Conservation (phyloP, 2,797 vertebrate species). For the Dromococcyx pavoninus region DNA sequence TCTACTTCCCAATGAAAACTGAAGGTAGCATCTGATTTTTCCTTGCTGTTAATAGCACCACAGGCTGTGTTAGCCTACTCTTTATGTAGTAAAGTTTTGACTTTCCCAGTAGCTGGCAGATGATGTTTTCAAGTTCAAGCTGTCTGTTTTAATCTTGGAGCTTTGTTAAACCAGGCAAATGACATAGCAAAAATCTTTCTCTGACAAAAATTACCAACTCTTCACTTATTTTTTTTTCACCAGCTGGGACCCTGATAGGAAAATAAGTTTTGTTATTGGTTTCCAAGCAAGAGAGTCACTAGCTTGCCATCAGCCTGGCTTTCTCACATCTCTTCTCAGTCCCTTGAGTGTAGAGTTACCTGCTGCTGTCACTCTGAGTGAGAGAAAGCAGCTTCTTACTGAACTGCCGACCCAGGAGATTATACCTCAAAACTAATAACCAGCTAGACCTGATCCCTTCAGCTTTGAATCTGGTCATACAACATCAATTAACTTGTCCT, state of each 20-base stretch:
- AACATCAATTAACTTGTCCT: neutral
- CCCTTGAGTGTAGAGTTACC: neutral
- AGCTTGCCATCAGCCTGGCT: neutral
- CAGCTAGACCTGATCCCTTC: neutral
- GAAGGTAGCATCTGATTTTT: neutral
- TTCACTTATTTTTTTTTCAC: neutral
- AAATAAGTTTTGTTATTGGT: neutral
- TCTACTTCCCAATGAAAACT: neutral
- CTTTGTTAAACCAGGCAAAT: neutral
- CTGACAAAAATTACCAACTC: neutral
- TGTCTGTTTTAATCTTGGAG: neutral
- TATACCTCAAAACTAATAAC: neutral
- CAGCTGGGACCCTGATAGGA: neutral
- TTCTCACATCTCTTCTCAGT: neutral
- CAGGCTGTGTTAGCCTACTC: neutral
- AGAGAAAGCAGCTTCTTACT: neutral
- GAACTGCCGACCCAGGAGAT: neutral
- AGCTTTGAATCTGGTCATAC: neutral
- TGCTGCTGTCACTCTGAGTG: neutral
- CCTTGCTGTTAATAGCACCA: neutral
- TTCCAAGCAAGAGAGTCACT: neutral
- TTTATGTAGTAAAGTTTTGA: neutral
- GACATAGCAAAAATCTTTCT: neutral
- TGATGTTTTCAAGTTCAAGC: neutral
- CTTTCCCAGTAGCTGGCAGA: neutral